Base-by-base conservation (phyloP, 2,797 vertebrate species). In the Telmatherina bonti region DNA sequence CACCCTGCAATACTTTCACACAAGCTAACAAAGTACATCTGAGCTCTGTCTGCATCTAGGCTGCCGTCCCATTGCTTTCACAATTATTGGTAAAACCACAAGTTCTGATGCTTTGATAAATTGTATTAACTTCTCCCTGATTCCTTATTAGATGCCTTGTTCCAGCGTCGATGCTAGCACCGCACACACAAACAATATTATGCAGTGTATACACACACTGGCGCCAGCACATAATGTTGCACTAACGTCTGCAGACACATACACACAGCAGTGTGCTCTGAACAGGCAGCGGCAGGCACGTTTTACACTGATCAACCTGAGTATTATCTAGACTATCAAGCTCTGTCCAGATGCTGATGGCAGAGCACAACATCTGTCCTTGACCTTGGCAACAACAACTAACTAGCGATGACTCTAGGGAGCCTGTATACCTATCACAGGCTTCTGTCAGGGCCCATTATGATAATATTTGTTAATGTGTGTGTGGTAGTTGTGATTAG, bases 321-420 rank as follows among this genome's bases (percentile, higher is more conserved):
- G 0, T 41, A 63, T 76, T 62, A 54, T 10, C 0, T 2, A 62
- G 38, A 63, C 11, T 49, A 62, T 67, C 67, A 59, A 65, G 53
- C 55, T 7, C 69, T 45, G 54, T 74, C 79, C 85, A 74, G 76
- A 81, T 63, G 73, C 72, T 51, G 29, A 55, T 41, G 1, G 13
- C 56, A 51, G 27, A 20, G 11, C 63, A 52, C 64, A 72, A 84
- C 81, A 81, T 83, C 71, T 84, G 88, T 82, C 73, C 78, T 78
- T 84, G 87, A 89, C 88, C 87, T 87, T 89, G 84, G 52, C 35
- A 18, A 70, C 22, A 29, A 58, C 54, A 27, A 61, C 52, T 75
- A 36, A 29, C 49, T 22, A 29, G n/a, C n/a, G 30, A 52, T 0
- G 7, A 36, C 27, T 72, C 63, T 53, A 29, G 55, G n/a, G 41